Conservation (phyloP, 2,797 vertebrate species). For the Lateolabrax maculatus region DNA sequence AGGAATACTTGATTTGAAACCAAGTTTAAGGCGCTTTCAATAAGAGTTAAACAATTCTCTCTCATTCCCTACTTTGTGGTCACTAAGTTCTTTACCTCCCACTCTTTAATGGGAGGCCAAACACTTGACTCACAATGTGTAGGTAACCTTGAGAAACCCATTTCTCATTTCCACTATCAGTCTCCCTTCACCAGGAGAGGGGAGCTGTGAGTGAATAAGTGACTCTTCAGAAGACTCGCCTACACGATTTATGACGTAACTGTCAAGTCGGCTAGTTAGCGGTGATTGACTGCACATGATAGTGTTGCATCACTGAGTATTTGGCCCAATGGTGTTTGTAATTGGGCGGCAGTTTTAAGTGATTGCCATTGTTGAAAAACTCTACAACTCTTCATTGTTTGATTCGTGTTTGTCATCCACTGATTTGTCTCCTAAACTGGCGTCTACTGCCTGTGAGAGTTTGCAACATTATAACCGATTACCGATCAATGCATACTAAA, state of each 20-base stretch:
- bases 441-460: not conserved
- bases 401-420: not conserved
- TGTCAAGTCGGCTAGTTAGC: constrained; percentile 63
- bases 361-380: not conserved
- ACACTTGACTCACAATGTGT: constrained; percentile 47
- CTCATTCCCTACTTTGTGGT: constrained; percentile 2
- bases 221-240: constrained; percentile 61
- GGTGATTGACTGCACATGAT: constrained; percentile 61
- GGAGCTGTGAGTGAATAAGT: constrained; percentile 66
- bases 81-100: constrained; percentile 17
- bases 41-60: not conserved
- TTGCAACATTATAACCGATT: not conserved
- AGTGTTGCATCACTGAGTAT: constrained; percentile 52
- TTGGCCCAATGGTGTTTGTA: constrained; percentile 45
- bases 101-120: constrained; percentile 33
- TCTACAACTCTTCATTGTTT: not conserved
- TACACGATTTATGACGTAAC: constrained; percentile 64
- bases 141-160: constrained; percentile 73
- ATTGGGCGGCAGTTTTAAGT: constrained; percentile 11
- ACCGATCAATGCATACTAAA: not conserved
- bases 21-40: not conserved
- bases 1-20: not conserved
- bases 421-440: not conserved
- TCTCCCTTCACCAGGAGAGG: constrained; percentile 41
- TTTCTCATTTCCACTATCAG: constrained; percentile 73